A percentile compares a stretch with the other conserved stretches of the same genome.
Conservation (phyloP, 1,140 invertebrate species). For the Caenorhabditis inopinata region DNA sequence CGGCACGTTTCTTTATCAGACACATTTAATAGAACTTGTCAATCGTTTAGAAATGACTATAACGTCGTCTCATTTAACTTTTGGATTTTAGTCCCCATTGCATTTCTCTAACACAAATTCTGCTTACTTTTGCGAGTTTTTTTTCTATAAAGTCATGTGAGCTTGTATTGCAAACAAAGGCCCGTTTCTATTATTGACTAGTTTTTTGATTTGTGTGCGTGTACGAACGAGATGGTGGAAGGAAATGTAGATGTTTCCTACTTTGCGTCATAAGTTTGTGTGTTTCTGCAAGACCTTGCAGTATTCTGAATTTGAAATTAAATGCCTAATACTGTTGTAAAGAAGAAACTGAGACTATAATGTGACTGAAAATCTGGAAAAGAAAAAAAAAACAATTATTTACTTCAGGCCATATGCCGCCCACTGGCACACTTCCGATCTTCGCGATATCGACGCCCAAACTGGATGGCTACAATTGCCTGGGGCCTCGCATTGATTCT, state of each 20-base stretch:
- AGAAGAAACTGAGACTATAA: too few species aligned
- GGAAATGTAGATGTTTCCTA: background rate
- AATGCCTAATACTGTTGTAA: too few species aligned
- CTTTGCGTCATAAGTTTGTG: background rate
- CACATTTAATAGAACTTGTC: too few species aligned
- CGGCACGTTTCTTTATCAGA: too few species aligned
- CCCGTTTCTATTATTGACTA: background rate
- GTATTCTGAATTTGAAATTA: too few species aligned
- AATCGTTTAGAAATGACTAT: too few species aligned
- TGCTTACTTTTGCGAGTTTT: background rate
- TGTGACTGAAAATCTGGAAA: background rate
- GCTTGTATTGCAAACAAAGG: constrained; percentile 2
- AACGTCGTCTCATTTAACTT: too few species aligned
- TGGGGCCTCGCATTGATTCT: constrained; percentile 56
- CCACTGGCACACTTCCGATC: constrained; percentile 59
- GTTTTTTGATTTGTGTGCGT: background rate
- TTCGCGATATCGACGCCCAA: constrained; percentile 62
- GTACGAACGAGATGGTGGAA: background rate
- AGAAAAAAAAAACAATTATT: background rate
- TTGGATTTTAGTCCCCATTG: too few species aligned
- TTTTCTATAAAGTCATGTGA: constrained; percentile 23
- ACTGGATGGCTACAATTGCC: constrained; percentile 54
- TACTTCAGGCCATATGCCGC: constrained; percentile 59
- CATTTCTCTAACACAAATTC: too few species aligned
- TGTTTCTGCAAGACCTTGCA: too few species aligned